phyloP scores from a whole-genome alignment of 2,888 invertebrate species.

The Serripes groenlandicus region DNA sequence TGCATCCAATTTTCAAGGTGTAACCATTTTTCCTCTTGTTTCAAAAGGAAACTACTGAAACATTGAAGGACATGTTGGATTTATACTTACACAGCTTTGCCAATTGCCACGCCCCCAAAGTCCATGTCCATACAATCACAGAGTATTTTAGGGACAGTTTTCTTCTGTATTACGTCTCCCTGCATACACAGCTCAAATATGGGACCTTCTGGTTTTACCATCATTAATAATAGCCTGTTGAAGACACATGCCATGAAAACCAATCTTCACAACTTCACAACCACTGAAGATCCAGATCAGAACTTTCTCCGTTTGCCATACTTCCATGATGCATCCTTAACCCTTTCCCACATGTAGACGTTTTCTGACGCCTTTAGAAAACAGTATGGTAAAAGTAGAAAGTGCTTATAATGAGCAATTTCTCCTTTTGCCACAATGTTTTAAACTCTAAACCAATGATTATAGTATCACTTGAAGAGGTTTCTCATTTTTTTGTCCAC shows the following conservation, averaged over 20 bases:
- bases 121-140: conserved; percentile 75
- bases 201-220: conserved; percentile 77
- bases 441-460: no score
- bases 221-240: conserved; percentile 74
- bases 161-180: conserved; percentile 66
- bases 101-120: conserved; percentile 80
- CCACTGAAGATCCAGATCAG: no score
- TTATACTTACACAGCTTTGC: conserved; percentile 73
- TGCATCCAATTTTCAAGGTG: no score
- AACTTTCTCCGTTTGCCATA: no score
- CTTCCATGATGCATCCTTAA: neutral
- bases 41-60: no score
- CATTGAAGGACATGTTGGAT: no score
- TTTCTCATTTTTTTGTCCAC: no score
- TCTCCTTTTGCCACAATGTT: neutral
- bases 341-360: neutral
- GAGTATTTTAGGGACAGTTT: conserved; percentile 45
- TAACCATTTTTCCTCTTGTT: no score
- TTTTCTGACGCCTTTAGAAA: neutral
- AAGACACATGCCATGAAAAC: no score
- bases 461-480: no score
- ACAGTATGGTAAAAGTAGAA: neutral
- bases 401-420: neutral
- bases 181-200: conserved; percentile 76
- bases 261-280: no score